phyloP scores from a whole-genome alignment of 2,888 invertebrate species.

The Pterobdella sp. region DNA sequence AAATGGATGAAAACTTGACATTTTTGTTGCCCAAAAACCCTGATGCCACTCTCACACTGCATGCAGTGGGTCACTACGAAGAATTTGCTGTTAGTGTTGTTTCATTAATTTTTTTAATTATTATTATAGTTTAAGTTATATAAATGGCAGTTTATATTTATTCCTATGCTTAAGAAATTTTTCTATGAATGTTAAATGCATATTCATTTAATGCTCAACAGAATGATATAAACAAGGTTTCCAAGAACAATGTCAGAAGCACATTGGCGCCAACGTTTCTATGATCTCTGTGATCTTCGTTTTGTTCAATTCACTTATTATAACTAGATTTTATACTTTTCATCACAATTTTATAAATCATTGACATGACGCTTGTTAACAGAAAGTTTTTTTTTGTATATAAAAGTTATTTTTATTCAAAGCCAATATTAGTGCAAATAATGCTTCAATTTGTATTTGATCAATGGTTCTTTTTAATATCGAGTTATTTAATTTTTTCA shows the following conservation, averaged over 20 bases:
- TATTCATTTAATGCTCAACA: constrained; percentile 18
- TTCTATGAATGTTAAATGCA: not conserved
- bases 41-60: constrained; percentile 30
- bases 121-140: not conserved
- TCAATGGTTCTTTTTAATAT: no score
- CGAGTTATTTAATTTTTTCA: no score
- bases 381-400: no score
- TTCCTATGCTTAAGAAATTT: not conserved
- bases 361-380: no score
- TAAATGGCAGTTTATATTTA: not conserved
- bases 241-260: constrained; percentile 33
- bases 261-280: constrained; percentile 32
- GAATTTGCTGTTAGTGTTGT: constrained; percentile 36
- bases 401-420: no score
- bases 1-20: not conserved
- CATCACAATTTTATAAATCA: no score
- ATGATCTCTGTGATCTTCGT: not conserved
- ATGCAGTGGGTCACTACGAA: constrained; percentile 34
- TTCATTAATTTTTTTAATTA: not conserved
- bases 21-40: not conserved
- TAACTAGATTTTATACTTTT: no score
- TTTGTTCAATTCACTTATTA: not conserved
- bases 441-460: no score
- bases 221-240: constrained; percentile 30
- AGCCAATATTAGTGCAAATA: no score